These are phyloP conservation scores for Colletes gigas DNA, from an alignment of 1,140 invertebrate species.

Conservation along the genomic window DNA sequence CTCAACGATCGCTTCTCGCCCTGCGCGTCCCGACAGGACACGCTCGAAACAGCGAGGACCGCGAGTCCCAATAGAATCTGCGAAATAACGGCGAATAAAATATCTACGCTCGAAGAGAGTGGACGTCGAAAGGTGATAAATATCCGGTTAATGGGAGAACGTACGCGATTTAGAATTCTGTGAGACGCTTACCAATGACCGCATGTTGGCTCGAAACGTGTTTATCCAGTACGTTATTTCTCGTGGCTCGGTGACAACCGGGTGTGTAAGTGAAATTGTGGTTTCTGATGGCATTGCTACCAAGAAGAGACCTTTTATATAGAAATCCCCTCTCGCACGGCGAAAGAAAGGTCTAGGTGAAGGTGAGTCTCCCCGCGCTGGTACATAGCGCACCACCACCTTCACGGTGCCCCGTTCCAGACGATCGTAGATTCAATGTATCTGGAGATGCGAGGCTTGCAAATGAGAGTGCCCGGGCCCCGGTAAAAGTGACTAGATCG, in stretches of 20 bases:
- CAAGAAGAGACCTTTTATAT: constrained; percentile 80
- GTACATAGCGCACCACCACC: constrained; percentile 43
- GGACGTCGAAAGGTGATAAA: too few relatives aligned
- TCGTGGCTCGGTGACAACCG: constrained; percentile 53
- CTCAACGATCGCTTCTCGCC: constrained; percentile 54
- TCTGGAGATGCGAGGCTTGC: constrained; percentile 15
- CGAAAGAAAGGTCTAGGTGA: constrained; percentile 82
- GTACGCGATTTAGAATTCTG: neutral
- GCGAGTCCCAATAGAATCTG: constrained; percentile 70
- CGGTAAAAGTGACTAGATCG: constrained; percentile 46
- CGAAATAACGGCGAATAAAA: neutral
- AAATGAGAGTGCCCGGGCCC: constrained; percentile 23
- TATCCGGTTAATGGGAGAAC: too few relatives aligned
- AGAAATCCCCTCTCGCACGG: constrained; percentile 76
- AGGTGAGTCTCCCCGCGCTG: constrained; percentile 74
- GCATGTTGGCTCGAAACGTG: constrained; percentile 69
- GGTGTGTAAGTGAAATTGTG: constrained; percentile 72
- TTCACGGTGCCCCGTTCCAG: neutral
- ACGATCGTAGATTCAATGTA: constrained; percentile 18
- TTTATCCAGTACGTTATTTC: constrained; percentile 50
- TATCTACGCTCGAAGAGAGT: too few relatives aligned
- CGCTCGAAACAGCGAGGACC: constrained; percentile 58
- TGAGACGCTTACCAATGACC: constrained; percentile 70
- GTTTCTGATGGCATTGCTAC: constrained; percentile 77
- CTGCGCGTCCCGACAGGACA: constrained; percentile 57